A percentile compares a stretch with the other conserved stretches of the same genome.
Evolutionary conservation across 1,140 invertebrate genomes (phyloP).

Genomic region (Leptestheria dahalacensis): DNA sequence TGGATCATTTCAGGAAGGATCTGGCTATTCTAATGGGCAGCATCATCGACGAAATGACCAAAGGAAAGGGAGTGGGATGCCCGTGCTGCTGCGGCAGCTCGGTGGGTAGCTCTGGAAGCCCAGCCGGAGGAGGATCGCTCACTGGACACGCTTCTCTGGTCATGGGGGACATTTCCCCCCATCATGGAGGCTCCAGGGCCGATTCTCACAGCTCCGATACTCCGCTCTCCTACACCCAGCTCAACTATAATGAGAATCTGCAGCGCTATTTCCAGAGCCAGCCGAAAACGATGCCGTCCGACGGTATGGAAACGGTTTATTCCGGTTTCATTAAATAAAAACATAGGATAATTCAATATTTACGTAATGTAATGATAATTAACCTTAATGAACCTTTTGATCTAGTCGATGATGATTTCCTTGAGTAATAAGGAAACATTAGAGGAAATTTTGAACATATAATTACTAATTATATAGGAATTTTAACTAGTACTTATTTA

Average conservation of each 20-base stretch:
- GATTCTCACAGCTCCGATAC: slow-evolving; percentile 60
- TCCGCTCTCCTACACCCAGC: slow-evolving; percentile 64
- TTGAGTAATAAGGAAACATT: no score
- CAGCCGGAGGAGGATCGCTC: slow-evolving; percentile 24
- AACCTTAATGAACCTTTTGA: no score
- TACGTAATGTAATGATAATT: no score
- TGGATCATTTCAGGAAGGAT: slow-evolving; percentile 55
- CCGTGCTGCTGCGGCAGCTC: slow-evolving; percentile 16
- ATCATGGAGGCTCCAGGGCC: slow-evolving; percentile 58
- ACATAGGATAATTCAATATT: no score
- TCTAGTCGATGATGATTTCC: no score
- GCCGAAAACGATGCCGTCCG: slow-evolving; percentile 41
- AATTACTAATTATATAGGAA: no score
- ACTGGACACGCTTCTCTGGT: slow-evolving; percentile 64
- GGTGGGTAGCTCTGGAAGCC: neutral
- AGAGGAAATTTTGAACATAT: no score
- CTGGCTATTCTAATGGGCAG: slow-evolving; percentile 56
- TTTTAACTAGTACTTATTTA: no score
- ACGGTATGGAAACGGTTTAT: slow-evolving; percentile 13
- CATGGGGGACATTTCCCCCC: slow-evolving; percentile 69
- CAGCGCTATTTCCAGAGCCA: slow-evolving; percentile 61
- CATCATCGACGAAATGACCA: slow-evolving; percentile 44
- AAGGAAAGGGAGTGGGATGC: slow-evolving; percentile 17
- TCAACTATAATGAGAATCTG: slow-evolving; percentile 75
- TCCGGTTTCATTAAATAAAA: no score